Conservation (phyloP, 2,888 invertebrate species). For the Gerris lacustris region DNA sequence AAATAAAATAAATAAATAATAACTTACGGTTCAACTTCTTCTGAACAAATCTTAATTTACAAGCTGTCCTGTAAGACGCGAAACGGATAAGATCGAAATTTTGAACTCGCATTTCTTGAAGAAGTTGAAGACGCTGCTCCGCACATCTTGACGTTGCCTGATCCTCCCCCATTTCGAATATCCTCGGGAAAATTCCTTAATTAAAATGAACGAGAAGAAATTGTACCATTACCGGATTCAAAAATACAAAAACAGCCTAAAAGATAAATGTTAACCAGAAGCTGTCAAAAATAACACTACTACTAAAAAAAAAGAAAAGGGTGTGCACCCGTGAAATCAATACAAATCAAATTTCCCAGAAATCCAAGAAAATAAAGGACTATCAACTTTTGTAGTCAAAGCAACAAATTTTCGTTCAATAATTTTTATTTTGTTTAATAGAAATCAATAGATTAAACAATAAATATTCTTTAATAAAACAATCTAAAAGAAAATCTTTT, state of each 20-base stretch:
- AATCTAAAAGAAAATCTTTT: too few species aligned
- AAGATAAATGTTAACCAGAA: neutral
- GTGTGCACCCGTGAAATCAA: slow-evolving; percentile 5
- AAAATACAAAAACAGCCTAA: neutral
- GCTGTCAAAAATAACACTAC: neutral
- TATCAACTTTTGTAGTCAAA: too few species aligned
- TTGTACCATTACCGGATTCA: neutral
- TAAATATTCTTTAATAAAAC: too few species aligned
- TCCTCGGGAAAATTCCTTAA: too few species aligned
- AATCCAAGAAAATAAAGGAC: too few species aligned
- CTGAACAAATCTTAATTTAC: slow-evolving; percentile 92
- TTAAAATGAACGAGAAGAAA: too few species aligned
- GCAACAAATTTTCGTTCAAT: too few species aligned
- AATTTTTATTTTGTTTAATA: too few species aligned
- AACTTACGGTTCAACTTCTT: slow-evolving; percentile 90
- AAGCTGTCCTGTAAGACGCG: slow-evolving; percentile 94
- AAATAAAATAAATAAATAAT: too few species aligned
- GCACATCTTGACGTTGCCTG: slow-evolving; percentile 15
- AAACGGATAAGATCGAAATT: slow-evolving; percentile 94
- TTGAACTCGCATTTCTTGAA: slow-evolving; percentile 78
- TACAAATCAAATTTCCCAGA: neutral
- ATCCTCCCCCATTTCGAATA: slow-evolving; percentile 4
- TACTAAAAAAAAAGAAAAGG: neutral
- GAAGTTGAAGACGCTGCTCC: slow-evolving; percentile 49
- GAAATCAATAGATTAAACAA: too few species aligned